Evolutionary conservation across 1,140 invertebrate genomes (phyloP).

Genomic region (Drosophila insularis): DNA sequence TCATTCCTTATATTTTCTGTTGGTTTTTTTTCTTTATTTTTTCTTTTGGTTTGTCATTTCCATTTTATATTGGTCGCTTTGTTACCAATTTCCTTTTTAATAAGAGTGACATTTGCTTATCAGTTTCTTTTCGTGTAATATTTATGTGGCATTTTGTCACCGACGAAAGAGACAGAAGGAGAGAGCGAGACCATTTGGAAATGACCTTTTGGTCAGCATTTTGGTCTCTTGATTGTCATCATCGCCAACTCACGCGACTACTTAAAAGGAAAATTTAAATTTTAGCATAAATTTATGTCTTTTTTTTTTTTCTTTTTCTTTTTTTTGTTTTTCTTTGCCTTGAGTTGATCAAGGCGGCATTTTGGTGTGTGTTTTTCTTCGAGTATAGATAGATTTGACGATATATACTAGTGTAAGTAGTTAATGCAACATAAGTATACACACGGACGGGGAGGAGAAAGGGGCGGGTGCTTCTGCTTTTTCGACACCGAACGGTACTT

Average conservation of each 20-base stretch:
- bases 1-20: slow-evolving; percentile 47
- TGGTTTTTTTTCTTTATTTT: slow-evolving; percentile 36
- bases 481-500: slow-evolving; percentile 51
- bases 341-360: slow-evolving; percentile 40
- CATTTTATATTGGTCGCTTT: slow-evolving; percentile 54
- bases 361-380: not conserved
- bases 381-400: slow-evolving; percentile 33
- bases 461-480: slow-evolving; percentile 29
- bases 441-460: not conserved
- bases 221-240: slow-evolving; percentile 4
- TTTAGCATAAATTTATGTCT: slow-evolving; percentile 76
- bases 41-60: slow-evolving; percentile 48
- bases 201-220: slow-evolving; percentile 53
- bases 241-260: slow-evolving; percentile 20
- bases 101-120: slow-evolving; percentile 75
- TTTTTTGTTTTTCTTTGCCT: not conserved
- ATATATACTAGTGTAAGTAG: slow-evolving; percentile 19
- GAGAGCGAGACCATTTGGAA: slow-evolving; percentile 47
- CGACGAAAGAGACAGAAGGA: slow-evolving; percentile 1
- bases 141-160: slow-evolving; percentile 78
- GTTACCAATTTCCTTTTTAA: slow-evolving; percentile 62
- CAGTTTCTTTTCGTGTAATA: slow-evolving; percentile 66
- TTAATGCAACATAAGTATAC: slow-evolving; percentile 37
- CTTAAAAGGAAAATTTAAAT: slow-evolving; percentile 76
- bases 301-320: not conserved